phyloP scores from a whole-genome alignment of 2,888 invertebrate genomes.

The Chymomyza amoena region DNA sequence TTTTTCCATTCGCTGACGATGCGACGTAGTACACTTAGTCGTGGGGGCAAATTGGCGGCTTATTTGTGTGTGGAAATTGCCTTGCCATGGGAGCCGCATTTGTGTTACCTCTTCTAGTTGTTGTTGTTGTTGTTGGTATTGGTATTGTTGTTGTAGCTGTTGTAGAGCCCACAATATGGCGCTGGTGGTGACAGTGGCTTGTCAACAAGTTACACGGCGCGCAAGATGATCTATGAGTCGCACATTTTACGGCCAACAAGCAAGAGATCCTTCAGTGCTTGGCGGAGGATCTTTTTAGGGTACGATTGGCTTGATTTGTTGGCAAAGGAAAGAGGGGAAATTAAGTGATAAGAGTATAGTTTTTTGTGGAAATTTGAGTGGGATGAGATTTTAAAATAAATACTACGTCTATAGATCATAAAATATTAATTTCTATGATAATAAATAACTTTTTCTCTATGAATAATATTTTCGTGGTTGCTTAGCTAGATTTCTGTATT shows the following conservation, averaged over 20 bases:
- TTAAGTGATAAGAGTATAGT: too few species aligned
- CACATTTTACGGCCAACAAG: not conserved
- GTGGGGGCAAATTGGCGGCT: conserved; percentile 65
- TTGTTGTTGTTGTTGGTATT: not conserved
- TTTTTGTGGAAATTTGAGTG: too few species aligned
- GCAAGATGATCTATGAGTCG: conserved; percentile 38
- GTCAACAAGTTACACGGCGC: conserved; percentile 65
- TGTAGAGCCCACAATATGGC: conserved; percentile 40
- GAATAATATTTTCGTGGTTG: too few species aligned
- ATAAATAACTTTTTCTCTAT: too few species aligned
- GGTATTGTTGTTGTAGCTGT: not conserved
- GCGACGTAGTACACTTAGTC: conserved; percentile 26
- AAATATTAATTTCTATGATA: too few species aligned
- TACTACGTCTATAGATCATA: too few species aligned
- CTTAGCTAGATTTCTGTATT: too few species aligned
- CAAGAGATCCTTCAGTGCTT: not conserved
- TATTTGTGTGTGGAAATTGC: conserved; percentile 61
- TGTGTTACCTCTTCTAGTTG: conserved; percentile 16
- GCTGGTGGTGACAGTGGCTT: conserved; percentile 70
- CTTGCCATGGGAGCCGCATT: conserved; percentile 30
- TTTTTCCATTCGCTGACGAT: conserved; percentile 52
- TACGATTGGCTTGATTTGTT: not conserved
- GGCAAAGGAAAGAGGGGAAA: too few species aligned
- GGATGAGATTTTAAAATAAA: too few species aligned
- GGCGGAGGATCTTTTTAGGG: not conserved